phyloP scores from a whole-genome alignment of 2,113 vertebrate species.

The Colius striatus region DNA sequence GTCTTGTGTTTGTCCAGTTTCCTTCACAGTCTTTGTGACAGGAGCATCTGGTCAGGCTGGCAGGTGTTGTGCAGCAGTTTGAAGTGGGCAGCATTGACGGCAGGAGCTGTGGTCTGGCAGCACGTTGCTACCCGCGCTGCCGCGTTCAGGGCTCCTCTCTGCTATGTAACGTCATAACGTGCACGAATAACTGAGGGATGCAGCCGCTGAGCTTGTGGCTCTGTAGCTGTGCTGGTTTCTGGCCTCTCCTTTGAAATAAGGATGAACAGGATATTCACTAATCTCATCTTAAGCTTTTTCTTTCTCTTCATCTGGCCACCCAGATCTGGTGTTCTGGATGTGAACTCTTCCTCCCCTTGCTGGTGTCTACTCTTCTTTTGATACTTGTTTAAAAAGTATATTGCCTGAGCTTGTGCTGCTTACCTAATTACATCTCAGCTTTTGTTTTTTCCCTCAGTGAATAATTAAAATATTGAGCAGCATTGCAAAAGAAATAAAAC shows the following conservation, averaged over 20 bases:
- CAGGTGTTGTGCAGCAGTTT: not conserved
- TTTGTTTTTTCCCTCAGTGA: not conserved
- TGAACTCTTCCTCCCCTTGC: not conserved
- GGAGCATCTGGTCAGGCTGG: not conserved
- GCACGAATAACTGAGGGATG: not conserved
- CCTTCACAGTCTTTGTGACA: not conserved
- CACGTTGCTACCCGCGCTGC: rapidly evolving
- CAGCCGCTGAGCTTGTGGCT: not conserved
- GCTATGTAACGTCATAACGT: rapidly evolving
- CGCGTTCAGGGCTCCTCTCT: rapidly evolving
- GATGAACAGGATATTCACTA: not conserved
- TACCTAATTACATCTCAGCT: not conserved
- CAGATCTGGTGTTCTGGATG: not conserved
- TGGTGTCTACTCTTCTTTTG: not conserved
- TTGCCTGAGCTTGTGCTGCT: not conserved
- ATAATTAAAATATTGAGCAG: not conserved
- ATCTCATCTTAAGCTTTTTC: not conserved
- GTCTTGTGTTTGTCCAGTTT: not conserved
- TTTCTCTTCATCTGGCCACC: not conserved
- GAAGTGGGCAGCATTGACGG: rapidly evolving
- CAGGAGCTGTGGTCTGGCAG: not conserved
- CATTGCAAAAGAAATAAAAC: not conserved
- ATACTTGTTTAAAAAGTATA: not conserved
- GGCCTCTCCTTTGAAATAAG: not conserved
- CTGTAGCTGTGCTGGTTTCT: not conserved